Conservation (phyloP, 2,797 vertebrate species). For the Bucorvus abyssinicus region DNA sequence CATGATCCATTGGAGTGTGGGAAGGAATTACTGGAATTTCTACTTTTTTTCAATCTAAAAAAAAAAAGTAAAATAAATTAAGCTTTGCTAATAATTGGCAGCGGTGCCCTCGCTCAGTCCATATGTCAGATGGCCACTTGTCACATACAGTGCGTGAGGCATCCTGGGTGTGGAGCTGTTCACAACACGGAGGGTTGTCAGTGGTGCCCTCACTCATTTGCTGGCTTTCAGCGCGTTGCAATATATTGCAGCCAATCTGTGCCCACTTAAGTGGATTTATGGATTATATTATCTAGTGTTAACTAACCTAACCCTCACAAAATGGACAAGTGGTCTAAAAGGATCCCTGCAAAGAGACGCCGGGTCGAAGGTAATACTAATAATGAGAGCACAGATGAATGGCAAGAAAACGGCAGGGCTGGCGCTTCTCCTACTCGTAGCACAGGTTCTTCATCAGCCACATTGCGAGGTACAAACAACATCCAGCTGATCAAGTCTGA, state of each 20-base stretch:
- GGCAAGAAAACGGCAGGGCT: neutral
- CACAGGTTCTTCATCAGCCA: neutral
- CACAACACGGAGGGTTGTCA: accelerated
- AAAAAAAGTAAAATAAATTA: neutral
- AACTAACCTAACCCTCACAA: neutral
- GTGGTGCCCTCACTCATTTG: neutral
- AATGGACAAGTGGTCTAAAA: neutral
- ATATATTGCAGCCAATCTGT: neutral
- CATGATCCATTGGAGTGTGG: neutral
- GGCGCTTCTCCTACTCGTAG: neutral
- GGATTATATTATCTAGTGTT: neutral
- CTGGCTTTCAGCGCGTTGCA: neutral
- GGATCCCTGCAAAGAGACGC: neutral
- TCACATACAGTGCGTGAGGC: neutral
- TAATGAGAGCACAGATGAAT: neutral
- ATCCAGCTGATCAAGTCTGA: neutral
- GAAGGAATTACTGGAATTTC: neutral
- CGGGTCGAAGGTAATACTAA: neutral
- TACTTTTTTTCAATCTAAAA: neutral
- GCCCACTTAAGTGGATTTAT: neutral
- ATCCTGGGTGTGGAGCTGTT: neutral
- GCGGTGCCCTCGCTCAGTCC: neutral
- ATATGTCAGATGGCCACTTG: neutral
- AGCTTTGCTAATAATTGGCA: neutral
- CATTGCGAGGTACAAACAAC: neutral